phyloP scores from a whole-genome alignment of 2,797 vertebrate genomes.

The Clarias platycephalus region DNA sequence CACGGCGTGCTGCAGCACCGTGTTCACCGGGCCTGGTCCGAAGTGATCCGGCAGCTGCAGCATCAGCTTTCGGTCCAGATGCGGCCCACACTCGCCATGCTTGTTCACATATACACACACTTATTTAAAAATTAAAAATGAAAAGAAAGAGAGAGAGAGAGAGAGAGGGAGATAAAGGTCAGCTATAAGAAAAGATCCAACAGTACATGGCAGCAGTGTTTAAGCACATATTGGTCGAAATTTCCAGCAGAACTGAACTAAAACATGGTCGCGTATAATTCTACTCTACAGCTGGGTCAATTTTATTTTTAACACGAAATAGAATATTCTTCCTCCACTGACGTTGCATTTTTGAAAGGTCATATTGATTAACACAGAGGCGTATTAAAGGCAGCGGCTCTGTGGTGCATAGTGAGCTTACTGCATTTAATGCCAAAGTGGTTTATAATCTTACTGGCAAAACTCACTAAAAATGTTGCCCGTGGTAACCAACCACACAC shows the following conservation, averaged over 20 bases:
- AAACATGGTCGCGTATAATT: neutral
- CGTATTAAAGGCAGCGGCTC: neutral
- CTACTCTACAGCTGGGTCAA: neutral
- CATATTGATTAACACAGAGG: neutral
- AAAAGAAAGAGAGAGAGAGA: neutral
- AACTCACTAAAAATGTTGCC: neutral
- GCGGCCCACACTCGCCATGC: constrained; percentile 87
- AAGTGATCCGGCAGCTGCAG: constrained; percentile 93
- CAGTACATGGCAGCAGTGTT: neutral
- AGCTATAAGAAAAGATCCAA: neutral
- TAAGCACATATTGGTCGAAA: neutral
- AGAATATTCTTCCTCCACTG: neutral
- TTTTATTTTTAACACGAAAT: neutral
- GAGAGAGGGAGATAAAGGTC: neutral
- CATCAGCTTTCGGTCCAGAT: constrained; percentile 88
- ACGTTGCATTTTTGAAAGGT: neutral
- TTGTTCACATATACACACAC: constrained; percentile 98
- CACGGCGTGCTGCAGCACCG: constrained; percentile 87
- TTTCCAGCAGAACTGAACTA: neutral
- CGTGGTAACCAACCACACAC: neutral
- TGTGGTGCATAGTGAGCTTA: neutral
- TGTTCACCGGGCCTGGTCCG: constrained; percentile 91
- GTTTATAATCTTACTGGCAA: neutral
- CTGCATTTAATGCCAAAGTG: neutral
- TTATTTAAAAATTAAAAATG: no score